Percentiles rank a stretch among this genome's conserved stretches.
phyloP scores from a whole-genome alignment of 2,888 invertebrate genomes.

The Smittia sp. region DNA sequence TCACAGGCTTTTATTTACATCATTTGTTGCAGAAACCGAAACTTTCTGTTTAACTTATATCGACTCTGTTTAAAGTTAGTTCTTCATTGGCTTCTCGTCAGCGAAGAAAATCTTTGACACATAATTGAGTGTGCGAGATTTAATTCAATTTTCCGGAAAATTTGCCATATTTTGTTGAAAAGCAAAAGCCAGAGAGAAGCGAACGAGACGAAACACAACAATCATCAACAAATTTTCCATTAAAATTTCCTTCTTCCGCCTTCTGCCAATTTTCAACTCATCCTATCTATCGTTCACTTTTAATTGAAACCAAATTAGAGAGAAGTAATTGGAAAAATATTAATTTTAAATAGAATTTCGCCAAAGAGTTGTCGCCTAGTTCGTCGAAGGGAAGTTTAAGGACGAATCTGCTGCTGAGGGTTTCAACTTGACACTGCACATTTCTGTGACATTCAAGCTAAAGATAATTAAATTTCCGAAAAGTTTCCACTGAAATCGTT shows the following conservation, averaged over 20 bases:
- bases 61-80: neutral
- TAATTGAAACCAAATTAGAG: slow-evolving; percentile 36
- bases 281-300: neutral
- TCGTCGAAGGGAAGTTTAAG: neutral
- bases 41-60: slow-evolving; percentile 17
- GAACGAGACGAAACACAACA: neutral
- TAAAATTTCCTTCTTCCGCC: neutral
- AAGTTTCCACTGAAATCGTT: too few species aligned
- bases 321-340: slow-evolving; percentile 37
- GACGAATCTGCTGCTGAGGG: neutral
- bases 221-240: slow-evolving; percentile 19
- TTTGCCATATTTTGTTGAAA: slow-evolving; percentile 2
- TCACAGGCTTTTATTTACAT: too few species aligned
- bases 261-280: slow-evolving; percentile 8
- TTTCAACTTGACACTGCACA: neutral
- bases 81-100: neutral
- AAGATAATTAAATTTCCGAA: too few species aligned
- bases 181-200: neutral
- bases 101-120: slow-evolving; percentile 13
- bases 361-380: neutral
- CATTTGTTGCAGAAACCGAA: too few species aligned
- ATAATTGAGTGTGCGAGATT: slow-evolving; percentile 32
- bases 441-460: too few species aligned
- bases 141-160: slow-evolving; percentile 36
- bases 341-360: slow-evolving; percentile 23